Conservation (phyloP, 2,113 vertebrate species). For the Corythaeola cristata region DNA sequence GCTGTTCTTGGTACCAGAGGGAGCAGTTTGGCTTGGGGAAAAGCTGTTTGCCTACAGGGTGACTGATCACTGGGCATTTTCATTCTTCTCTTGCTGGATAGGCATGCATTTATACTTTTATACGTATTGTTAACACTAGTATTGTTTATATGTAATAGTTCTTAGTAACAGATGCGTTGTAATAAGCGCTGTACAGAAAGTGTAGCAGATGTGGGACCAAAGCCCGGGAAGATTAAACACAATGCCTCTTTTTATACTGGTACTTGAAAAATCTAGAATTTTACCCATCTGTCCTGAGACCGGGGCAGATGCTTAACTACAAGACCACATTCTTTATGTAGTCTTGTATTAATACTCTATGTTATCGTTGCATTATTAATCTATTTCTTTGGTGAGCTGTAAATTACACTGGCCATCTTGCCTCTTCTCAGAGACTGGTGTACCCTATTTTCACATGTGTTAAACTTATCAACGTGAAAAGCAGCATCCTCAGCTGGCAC, state of each 20-base stretch:
- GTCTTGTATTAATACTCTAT: background rate
- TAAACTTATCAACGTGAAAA: background rate
- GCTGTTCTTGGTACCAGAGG: background rate
- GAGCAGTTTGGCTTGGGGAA: background rate
- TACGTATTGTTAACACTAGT: background rate
- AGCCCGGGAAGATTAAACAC: background rate
- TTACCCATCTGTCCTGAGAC: background rate
- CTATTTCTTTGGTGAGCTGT: background rate
- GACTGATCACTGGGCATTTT: background rate
- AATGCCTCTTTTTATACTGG: background rate
- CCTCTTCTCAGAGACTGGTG: background rate
- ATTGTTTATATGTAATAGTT: background rate
- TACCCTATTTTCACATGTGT: background rate
- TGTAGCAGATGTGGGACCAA: background rate
- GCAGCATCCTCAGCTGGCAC: background rate
- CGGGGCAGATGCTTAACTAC: background rate
- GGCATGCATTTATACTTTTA: background rate
- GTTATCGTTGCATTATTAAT: background rate
- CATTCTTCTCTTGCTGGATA: background rate
- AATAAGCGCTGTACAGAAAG: background rate
- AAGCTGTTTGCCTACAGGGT: background rate
- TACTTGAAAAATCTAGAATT: background rate
- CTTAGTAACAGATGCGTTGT: background rate
- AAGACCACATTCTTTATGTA: background rate
- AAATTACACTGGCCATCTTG: background rate